These are phyloP conservation scores for Bombyx mandarina DNA, from an alignment of 1,140 invertebrate genomes.

Conservation along the genomic window DNA sequence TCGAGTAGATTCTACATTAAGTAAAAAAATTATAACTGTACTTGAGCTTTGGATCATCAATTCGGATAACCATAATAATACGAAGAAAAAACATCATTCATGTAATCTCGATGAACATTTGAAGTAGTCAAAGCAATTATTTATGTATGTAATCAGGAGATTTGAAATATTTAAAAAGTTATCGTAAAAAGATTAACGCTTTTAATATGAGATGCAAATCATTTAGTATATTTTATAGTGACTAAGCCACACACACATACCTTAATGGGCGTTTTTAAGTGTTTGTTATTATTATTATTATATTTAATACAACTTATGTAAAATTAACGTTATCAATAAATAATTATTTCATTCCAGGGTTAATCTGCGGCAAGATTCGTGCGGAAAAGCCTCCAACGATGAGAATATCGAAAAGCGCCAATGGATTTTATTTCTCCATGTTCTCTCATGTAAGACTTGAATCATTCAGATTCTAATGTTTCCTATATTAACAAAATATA, in stretches of 20 bases:
- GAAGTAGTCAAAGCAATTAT: too few relatives aligned
- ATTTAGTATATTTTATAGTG: neutral
- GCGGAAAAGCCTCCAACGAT: slow-evolving; percentile 51
- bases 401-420: slow-evolving; percentile 35
- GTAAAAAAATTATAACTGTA: too few relatives aligned
- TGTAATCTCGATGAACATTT: too few relatives aligned
- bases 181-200: too few relatives aligned
- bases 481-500: neutral
- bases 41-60: too few relatives aligned
- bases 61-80: too few relatives aligned
- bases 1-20: too few relatives aligned
- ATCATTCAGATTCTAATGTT: neutral
- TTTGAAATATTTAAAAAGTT: too few relatives aligned
- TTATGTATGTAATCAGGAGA: too few relatives aligned
- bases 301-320: neutral
- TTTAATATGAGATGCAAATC: too few relatives aligned
- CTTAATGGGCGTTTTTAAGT: neutral
- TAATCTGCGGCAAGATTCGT: slow-evolving; percentile 63
- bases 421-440: slow-evolving; percentile 69
- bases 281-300: neutral
- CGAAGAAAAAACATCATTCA: too few relatives aligned
- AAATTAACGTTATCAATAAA: neutral
- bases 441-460: slow-evolving; percentile 65
- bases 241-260: neutral
- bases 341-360: slow-evolving; percentile 33